Base-by-base conservation (phyloP, 2,888 invertebrate species). In the Autographa gamma region DNA sequence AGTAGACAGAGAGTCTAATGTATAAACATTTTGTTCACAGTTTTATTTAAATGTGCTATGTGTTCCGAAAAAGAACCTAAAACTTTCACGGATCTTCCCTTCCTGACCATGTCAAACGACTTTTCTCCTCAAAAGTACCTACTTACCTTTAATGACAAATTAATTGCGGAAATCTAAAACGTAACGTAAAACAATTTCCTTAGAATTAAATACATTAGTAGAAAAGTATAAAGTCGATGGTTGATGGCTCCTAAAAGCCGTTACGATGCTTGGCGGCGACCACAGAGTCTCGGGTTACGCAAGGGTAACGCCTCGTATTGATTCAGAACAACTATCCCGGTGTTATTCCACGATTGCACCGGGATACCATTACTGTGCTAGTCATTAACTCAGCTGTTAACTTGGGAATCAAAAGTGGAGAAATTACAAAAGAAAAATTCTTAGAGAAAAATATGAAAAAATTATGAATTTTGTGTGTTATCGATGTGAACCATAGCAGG, bases 271-370 rank as follows among this genome's bases (percentile, higher is more conserved):
- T 61, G 67, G 25, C 58, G 31, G 71, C 76, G 70, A 83, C 83
- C 83, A 69, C 83, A 83, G 73, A 52, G 78, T 83, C 52, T 83
- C 75, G 63, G n/a, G 66, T 83, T 73, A 54, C 83, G 63, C 34
- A 32, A 69, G 83, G 81, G 83, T 76, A 75, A 81, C 81, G 76
- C 73, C 73, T 76, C 32, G 74, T 74, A 83, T 83, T 71, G 83
- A 83, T 83, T 82, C 64, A 72, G 73, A 79, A 79, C 80, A 74
- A 77, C 69, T 63, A 31, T 25, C 38, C 19, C 60, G 69, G 64
- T 60, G 63, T 59, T 76, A 69, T 65, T 80, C 67, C 34, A 77
- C 62, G 61, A 74, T 79, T 77, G 76, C 68, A 59, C 41, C 25
- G 61, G 31, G 64, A 66, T 70, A 66, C 56, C 43, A 59, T 60